phyloP scores from a whole-genome alignment of 64 coral and sea anemone genomes.

The Montipora sp. region DNA sequence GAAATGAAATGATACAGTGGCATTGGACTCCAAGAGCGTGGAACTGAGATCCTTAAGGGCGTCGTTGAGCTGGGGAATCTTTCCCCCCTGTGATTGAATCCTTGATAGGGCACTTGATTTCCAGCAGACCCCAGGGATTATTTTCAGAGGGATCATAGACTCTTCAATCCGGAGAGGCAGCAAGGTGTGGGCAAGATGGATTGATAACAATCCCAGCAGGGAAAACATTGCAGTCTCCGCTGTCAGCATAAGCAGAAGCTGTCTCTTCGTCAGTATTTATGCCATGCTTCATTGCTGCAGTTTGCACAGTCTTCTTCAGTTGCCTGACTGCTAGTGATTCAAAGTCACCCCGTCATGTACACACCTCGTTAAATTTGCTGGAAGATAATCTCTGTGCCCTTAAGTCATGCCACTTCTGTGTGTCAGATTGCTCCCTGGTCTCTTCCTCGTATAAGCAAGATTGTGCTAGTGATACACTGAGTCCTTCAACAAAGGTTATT shows the following conservation, averaged over 20 bases:
- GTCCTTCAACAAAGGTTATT: constrained; percentile 31
- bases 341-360: constrained; percentile 39
- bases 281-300: constrained; percentile 41
- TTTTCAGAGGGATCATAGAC: constrained; percentile 46
- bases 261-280: constrained; percentile 50
- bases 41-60: no score
- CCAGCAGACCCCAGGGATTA: constrained; percentile 24
- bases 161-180: constrained; percentile 36
- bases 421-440: constrained; percentile 35
- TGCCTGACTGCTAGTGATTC: constrained; percentile 26
- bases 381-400: constrained; percentile 23
- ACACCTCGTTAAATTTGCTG: constrained; percentile 65
- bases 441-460: constrained; percentile 31
- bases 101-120: constrained; percentile 50
- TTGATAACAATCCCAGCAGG: constrained; percentile 44
- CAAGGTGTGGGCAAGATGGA: constrained; percentile 43
- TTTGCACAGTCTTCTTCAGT: constrained; percentile 71
- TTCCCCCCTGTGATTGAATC: constrained; percentile 25
- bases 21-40: no score
- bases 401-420: constrained; percentile 18
- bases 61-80: no score
- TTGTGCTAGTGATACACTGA: constrained; percentile 40
- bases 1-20: no score
- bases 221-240: constrained; percentile 31
- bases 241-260: constrained; percentile 32